Evolutionary conservation across 2,888 invertebrate species (phyloP).

Genomic region (Electrophaes corylata): DNA sequence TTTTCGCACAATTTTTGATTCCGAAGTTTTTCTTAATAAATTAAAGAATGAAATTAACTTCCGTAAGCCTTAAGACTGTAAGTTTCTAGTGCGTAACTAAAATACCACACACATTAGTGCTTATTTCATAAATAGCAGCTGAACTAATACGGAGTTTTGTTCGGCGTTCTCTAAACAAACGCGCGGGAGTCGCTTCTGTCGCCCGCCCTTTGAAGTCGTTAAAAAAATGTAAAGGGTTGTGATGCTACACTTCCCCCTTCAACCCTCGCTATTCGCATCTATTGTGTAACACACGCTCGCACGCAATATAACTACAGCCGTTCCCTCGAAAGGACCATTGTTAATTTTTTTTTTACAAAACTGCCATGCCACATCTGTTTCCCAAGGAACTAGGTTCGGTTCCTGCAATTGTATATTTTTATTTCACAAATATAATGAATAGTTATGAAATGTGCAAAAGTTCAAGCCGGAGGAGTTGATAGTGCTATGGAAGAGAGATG

Average conservation of each 20-base stretch:
- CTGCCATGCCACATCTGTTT: slow-evolving; percentile 24
- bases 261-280: slow-evolving; percentile 21
- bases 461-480: neutral
- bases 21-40: neutral
- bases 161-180: slow-evolving; percentile 8
- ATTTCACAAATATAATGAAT: neutral
- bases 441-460: slow-evolving; percentile 16
- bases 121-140: neutral
- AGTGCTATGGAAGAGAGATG: slow-evolving; percentile 27
- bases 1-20: slow-evolving; percentile 19
- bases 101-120: neutral
- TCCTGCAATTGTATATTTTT: neutral
- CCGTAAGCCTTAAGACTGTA: neutral
- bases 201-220: slow-evolving; percentile 26
- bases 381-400: neutral
- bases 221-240: slow-evolving; percentile 31
- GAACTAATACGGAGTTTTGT: neutral
- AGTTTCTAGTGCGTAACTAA: neutral
- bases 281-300: slow-evolving; percentile 20
- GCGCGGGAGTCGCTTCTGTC: slow-evolving; percentile 6
- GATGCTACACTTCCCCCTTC: slow-evolving; percentile 33
- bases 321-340: slow-evolving; percentile 18
- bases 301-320: neutral
- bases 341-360: slow-evolving; percentile 7
- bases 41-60: neutral